Evolutionary conservation across 1,140 invertebrate genomes (phyloP), one percentile per base, ranked within the genome.

Genomic region (Halictus rubicundus): DNA sequence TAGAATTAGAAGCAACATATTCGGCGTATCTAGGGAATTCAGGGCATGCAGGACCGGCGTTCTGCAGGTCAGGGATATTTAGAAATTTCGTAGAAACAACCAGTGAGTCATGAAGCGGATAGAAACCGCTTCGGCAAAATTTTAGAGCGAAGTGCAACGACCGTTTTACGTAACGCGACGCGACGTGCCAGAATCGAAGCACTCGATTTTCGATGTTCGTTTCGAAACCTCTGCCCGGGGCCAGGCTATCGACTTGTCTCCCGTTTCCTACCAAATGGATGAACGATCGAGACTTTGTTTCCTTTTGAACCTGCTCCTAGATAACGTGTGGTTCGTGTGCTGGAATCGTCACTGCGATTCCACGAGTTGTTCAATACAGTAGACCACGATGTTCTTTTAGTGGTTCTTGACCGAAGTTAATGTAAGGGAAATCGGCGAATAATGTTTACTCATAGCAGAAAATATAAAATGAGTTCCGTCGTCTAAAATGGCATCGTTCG

Each of bases 141-240:
- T 74, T 74, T 52, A 74, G 63, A 66, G 23, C 63, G 8, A 39
- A 70, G 79, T 64, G 65, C 74, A 70, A 65, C 39, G 79, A 70
- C 74, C 74, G 66, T 49, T 23, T 81, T 81, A 70, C 66, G 60
- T 65, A 81, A 81, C 21, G 25, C 2, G 39, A 14, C 2, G 27
- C 46, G n/a, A 9, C 25, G 57, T 70, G 79, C 79, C 74, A 78
- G n/a, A 69, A 70, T 81, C 39, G 66, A 70, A 64, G 66, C 73
- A 42, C 32, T 57, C 66, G 74, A 81, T 81, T 81, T 77, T 70
- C 66, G 60, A 77, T 46, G 65, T 68, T 42, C 37, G 21, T 69
- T 76, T 64, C 57, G 65, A 64, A 37, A 57, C 42, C 64, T 32
- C 19, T 7, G 57, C 46, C 78, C 69, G 57, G 21, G 54, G 37